A percentile compares a stretch with the other conserved stretches of the same genome.
Evolutionary conservation across 2,888 invertebrate genomes (phyloP).

Genomic region (Acanthosepion pharaonis): DNA sequence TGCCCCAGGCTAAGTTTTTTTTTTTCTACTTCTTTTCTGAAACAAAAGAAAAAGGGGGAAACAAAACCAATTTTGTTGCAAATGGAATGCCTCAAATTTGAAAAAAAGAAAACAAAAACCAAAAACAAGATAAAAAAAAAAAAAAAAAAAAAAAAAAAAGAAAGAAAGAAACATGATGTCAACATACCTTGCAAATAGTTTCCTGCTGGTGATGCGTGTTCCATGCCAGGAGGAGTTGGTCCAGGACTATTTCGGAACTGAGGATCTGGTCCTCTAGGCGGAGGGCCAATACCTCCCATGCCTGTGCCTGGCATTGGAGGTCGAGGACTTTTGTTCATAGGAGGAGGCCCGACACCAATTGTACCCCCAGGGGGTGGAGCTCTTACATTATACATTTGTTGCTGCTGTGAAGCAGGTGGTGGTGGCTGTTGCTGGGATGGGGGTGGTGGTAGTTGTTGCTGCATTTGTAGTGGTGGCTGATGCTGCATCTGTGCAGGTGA

Average conservation of each 20-base stretch:
- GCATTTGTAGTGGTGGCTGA: slow-evolving; percentile 53
- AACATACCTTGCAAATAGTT: not conserved
- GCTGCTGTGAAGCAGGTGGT: slow-evolving; percentile 51
- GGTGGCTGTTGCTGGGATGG: slow-evolving; percentile 52
- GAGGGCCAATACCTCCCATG: slow-evolving; percentile 43
- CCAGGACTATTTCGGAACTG: slow-evolving; percentile 33
- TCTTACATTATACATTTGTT: slow-evolving; percentile 39
- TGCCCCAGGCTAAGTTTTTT: not conserved
- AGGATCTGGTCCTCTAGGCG: slow-evolving; percentile 34
- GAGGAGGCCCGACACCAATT: not conserved
- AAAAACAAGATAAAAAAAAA: not conserved
- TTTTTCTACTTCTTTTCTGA: no score
- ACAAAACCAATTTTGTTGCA: no score
- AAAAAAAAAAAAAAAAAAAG: not conserved
- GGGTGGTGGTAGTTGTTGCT: slow-evolving; percentile 51
- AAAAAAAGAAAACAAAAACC: not conserved
- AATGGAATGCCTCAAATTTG: not conserved
- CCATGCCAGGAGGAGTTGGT: not conserved
- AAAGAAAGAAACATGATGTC: not conserved
- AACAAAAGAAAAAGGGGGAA: not conserved
- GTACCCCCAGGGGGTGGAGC: slow-evolving; percentile 4
- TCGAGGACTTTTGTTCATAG: slow-evolving; percentile 47
- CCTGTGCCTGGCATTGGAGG: slow-evolving; percentile 23
- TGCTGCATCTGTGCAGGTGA: slow-evolving; percentile 47
- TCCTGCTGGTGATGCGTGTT: not conserved